phyloP scores from a whole-genome alignment of 1,140 invertebrate species.

The Ridgeia piscesae region DNA sequence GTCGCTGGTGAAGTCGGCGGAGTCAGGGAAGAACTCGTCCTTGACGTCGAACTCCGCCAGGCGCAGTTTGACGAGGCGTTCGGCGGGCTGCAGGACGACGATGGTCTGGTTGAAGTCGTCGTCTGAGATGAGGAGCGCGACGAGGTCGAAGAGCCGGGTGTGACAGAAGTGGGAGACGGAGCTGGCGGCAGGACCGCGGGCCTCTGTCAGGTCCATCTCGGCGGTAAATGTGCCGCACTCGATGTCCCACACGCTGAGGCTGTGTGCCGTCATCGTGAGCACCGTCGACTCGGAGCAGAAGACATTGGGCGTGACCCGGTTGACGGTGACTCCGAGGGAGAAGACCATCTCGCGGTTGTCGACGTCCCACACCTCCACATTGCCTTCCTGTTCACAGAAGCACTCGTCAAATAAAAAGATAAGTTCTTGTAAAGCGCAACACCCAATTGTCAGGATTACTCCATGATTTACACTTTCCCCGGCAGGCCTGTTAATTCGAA shows the following conservation, averaged over 20 bases:
- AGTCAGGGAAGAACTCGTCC: constrained; percentile 15
- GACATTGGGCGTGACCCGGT: constrained; percentile 8
- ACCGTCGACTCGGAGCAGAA: not conserved
- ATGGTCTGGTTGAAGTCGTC: constrained; percentile 21
- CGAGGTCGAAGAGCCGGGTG: not conserved
- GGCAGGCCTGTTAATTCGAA: too few relatives aligned
- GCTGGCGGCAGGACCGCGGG: not conserved
- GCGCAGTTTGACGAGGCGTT: not conserved
- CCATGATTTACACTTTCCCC: too few relatives aligned
- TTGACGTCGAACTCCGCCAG: constrained; percentile 9
- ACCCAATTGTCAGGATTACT: too few relatives aligned
- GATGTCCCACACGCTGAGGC: constrained; percentile 10
- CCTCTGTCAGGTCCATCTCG: not conserved
- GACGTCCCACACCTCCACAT: constrained; percentile 14
- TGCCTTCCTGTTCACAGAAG: not conserved
- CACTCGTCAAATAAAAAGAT: not conserved
- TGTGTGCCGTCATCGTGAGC: not conserved
- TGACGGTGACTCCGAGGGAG: not conserved
- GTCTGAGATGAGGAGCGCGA: constrained; percentile 9
- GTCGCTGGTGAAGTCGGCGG: constrained; percentile 8
- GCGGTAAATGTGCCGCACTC: not conserved
- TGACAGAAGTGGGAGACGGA: not conserved
- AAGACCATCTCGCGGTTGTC: not conserved
- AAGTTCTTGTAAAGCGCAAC: too few relatives aligned
- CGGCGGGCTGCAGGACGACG: not conserved